Base-by-base conservation (phyloP, 2,113 vertebrate species). In the Microtus oregoni region DNA sequence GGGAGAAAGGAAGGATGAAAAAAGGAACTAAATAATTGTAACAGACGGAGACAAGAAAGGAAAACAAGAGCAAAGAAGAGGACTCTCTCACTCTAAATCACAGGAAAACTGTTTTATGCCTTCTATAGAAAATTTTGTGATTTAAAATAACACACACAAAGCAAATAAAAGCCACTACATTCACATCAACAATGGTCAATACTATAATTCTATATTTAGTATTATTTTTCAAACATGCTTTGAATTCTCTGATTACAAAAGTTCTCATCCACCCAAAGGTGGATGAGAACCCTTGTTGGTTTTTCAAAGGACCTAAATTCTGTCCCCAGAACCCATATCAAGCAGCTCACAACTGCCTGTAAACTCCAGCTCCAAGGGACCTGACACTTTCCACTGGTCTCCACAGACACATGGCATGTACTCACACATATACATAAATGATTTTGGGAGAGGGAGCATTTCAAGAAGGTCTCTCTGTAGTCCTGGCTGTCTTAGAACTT, bases 181-280 rank as follows among this genome's bases (percentile, higher is more conserved):
- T 92, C 50, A 97, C 85, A 47, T 85, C 76, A 90, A 24, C 47
- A 75, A 83, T 65, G 90, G 65, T 95, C 9, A 58, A 65, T 76
- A 94, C 5, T 70, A 3, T 14, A 79, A 78, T 78, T 86, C 19
- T 70, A 9, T 58, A 65, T 47, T 79, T 20, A 67, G 32, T 65
- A 79, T 50, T 77, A 85, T 65, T 94, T 85, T n/a, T 73, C 85
- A 44, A 75, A 47, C 32, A 32, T 76, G n/a, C 50, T 50, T 65
- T 85, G 78, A 79, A 85, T 90, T 65, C 41, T 91, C 63, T 63
- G 30, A 90, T 94, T 79, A 90, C 1, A 95, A 50, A 94, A 38
- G 83, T 78, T 38, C 17, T 90, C 19, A 73, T 22, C 44, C 92
- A 79, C 70, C 91, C 88, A 67, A 93, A 77, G 44, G 28, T 13